Evolutionary conservation across 2,888 invertebrate genomes (phyloP), one percentile per base, ranked within the genome.

Genomic region (Dromius quadrimaculatus): DNA sequence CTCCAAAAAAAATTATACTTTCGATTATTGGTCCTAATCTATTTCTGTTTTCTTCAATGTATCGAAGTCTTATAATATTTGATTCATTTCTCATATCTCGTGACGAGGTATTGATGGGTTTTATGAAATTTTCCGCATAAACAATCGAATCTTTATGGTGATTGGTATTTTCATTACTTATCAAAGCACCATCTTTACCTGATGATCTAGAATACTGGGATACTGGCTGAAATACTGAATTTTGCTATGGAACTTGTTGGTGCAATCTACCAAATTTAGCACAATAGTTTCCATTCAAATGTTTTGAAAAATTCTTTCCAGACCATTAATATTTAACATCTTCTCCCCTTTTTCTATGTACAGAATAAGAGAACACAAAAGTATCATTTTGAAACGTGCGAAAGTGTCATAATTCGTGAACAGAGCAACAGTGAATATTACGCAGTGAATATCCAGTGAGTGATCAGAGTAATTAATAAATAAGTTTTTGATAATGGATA

Each of bases 21-120:
- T 61, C 15, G 38, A 47, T 54, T 11, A 32, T 65, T 28, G 32
- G 47, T 50, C 9, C 15, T 13, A 38, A 43, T 45, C 38, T 43
- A 64, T 57, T 34, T 1, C 41, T 2, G 8, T 74, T 74, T 69
- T 74, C 73, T 36, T 50, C 50, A 28, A 73, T 59, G 43, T 74
- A 64, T 38, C 36, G 3, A 17, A 57, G 57, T 28, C 68, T 38
- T 8, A 43, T 45, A 4, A 34, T 28, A 59, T 62, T 41, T 8
- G 73, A 6, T 71, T 23, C 15, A 50, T 74, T 72, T 34, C 71
- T 47, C 2, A 73, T 17, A 36, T 62, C 61, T 11, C 45, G 2
- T 38, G 34, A 6, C 5, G 41, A 13, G 8, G 11, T 15, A 6
- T 2, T 2, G 8, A 41, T 3, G 2, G 15, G 1, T 13, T 1